phyloP scores from a whole-genome alignment of 1,140 invertebrate genomes.

The Psilanteris sp. region DNA sequence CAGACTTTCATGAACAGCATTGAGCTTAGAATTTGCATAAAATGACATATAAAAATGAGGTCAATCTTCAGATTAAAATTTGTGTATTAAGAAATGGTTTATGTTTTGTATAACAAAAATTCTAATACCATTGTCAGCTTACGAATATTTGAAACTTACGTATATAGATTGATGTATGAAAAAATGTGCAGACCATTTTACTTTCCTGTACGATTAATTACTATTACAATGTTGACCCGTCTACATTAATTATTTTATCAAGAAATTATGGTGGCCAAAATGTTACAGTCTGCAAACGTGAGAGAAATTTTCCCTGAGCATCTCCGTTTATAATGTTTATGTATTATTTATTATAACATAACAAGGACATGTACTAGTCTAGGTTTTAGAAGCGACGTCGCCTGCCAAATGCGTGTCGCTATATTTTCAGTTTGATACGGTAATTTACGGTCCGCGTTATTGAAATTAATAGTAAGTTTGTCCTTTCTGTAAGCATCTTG shows the following conservation, averaged over 20 bases:
- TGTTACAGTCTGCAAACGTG: conserved; percentile 1
- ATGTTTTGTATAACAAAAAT: no score
- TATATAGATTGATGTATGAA: no score
- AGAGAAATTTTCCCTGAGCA: conserved; percentile 2
- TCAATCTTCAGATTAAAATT: no score
- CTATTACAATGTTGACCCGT: conserved; percentile 4
- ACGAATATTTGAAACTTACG: no score
- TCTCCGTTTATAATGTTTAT: conserved; percentile 8
- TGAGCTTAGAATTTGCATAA: conserved; percentile 63
- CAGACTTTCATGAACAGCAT: background rate
- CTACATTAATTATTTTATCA: conserved; percentile 52
- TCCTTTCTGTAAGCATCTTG: no score
- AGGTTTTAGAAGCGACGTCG: conserved; percentile 1
- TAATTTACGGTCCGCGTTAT: background rate
- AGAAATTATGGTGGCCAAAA: conserved; percentile 9
- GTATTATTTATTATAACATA: conserved; percentile 25
- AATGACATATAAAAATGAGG: no score
- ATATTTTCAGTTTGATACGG: background rate
- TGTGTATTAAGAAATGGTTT: no score
- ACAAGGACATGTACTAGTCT: background rate
- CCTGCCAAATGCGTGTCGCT: conserved; percentile 11
- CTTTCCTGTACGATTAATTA: no score
- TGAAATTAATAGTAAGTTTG: no score
- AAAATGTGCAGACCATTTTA: no score
- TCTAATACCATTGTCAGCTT: no score